Percentiles rank a stretch among this genome's conserved stretches.
Evolutionary conservation across 2,113 vertebrate genomes (phyloP).

Genomic region (Cephalopterus ornatus): DNA sequence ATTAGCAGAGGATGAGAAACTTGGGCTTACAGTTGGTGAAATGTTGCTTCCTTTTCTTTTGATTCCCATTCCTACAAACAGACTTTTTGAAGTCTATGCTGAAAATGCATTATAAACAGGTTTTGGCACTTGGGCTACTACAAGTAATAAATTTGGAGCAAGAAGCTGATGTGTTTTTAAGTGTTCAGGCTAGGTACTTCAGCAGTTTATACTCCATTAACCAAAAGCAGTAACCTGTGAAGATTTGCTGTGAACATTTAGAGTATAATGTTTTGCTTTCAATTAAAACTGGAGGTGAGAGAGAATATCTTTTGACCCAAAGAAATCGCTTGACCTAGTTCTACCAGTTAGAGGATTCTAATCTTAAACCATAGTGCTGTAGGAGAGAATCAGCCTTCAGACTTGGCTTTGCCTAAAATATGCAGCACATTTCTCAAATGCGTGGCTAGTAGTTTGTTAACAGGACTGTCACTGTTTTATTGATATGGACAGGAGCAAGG

Average conservation of each 20-base stretch:
- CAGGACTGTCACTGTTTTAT: not conserved
- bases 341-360: not conserved
- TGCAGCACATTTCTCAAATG: not conserved
- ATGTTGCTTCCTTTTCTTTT: not conserved
- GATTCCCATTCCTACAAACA: not conserved
- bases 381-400: not conserved
- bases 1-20: not conserved
- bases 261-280: conserved; percentile 34
- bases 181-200: conserved; percentile 28
- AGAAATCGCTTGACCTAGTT: conserved; percentile 13
- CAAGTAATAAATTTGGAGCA: conserved; percentile 40
- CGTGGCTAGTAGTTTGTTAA: not conserved
- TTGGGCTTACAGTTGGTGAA: not conserved
- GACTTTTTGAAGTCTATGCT: not conserved
- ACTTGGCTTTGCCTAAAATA: not conserved
- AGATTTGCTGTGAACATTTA: conserved; percentile 29
- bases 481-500: not conserved
- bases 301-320: not conserved
- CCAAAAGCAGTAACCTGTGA: conserved; percentile 32
- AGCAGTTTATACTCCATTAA: conserved; percentile 51
- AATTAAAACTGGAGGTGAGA: conserved; percentile 2
- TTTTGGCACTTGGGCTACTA: conserved; percentile 1
- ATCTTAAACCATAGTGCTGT: not conserved
- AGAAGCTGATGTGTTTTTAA: conserved; percentile 52
- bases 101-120: not conserved